Evolutionary conservation across 2,797 vertebrate genomes (phyloP), one percentile per base, ranked within the genome.

Genomic region (Amphiprion clarkii): DNA sequence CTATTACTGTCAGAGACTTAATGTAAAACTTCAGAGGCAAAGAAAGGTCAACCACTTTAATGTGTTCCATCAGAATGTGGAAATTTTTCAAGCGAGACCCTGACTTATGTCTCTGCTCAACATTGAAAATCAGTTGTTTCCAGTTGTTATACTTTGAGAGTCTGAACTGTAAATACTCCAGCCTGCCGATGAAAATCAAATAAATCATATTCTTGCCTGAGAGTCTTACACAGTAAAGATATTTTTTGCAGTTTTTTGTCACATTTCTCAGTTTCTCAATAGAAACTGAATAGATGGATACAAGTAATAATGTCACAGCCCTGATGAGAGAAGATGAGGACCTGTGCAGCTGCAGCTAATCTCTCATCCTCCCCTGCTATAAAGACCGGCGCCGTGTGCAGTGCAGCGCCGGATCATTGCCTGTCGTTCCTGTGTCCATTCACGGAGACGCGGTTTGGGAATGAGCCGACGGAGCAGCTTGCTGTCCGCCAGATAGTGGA

Each of bases 1-100:
- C 82, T 55, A 19, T 71, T 55, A 71, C 87, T 87, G 89, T 90
- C 89, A 87, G 78, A 59, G 71, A 64, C 49, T 84, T 78, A 78
- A 67, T 11, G 67, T 82, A 68, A 87, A 80, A 70, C 66, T 60
- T 33, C 66, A 9, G 66, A 19, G 72, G 67, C 67, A 76, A n/a
- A 52, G 64, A 67, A 78, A 81, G 81, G 76, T 87, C 81, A 84
- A 67, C 70, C 78, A 76, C 75, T 77, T 55, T 74, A 77, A 88
- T 82, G 64, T 56, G 54, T 74, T 81, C 79, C 53, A 51, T 85
- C 80, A 78, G 39, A 76, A 76, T 8, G 74, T 67, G 82, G 78
- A 81, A 57, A 57, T 19, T 14, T 60, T 42, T 76, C 73, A 58
- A 77, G 82, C 74, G 66, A 9, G 33, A 68, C 21, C 3, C 39